These are phyloP conservation scores for Timema cristinae DNA, from an alignment of 2,888 invertebrate genomes.

Conservation along the genomic window DNA sequence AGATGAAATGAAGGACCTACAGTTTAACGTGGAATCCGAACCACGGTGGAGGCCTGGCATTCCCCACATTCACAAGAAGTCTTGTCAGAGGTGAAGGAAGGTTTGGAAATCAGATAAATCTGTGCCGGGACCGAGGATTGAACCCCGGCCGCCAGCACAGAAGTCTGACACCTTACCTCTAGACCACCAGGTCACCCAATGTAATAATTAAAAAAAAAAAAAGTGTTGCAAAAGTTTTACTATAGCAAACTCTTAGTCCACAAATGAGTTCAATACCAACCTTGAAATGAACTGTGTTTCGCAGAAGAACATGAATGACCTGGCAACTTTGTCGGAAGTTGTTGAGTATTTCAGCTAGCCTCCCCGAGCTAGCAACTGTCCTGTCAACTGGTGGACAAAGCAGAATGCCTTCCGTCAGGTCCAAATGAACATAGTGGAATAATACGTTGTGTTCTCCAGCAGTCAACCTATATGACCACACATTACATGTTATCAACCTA, in stretches of 20 bases:
- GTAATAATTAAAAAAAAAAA: too few species aligned
- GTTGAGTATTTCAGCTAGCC: slow-evolving; percentile 58
- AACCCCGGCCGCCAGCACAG: too few species aligned
- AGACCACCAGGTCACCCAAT: too few species aligned
- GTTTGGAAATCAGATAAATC: too few species aligned
- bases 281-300: slow-evolving; percentile 61
- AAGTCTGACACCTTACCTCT: too few species aligned
- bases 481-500: background rate
- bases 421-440: slow-evolving; percentile 71
- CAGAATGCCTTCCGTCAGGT: slow-evolving; percentile 65
- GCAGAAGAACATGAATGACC: slow-evolving; percentile 66
- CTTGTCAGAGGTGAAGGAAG: too few species aligned
- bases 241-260: background rate
- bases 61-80: too few species aligned
- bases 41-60: too few species aligned
- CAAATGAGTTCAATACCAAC: slow-evolving; percentile 40
- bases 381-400: slow-evolving; percentile 54
- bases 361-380: slow-evolving; percentile 33
- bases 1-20: too few species aligned
- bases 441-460: slow-evolving; percentile 68
- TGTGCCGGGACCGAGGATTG: too few species aligned
- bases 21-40: too few species aligned
- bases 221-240: background rate
- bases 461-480: slow-evolving; percentile 52
- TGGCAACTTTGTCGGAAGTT: slow-evolving; percentile 70